Evolutionary conservation across 2,113 vertebrate species (phyloP).

Genomic region (Nipponia nippon): DNA sequence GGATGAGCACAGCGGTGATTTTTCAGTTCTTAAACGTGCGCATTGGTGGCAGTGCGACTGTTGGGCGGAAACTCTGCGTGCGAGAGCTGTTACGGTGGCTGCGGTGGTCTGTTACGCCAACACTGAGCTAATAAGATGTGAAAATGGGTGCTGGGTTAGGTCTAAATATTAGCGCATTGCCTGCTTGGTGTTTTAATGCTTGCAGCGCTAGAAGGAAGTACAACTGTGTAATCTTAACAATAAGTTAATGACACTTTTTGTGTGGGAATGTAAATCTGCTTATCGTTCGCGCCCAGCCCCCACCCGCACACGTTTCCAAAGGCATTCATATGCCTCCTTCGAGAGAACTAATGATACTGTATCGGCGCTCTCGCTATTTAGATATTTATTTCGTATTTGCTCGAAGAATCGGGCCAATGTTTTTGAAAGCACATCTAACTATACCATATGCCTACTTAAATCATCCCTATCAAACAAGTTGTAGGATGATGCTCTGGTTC

Average conservation of each 20-base stretch:
- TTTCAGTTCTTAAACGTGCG: too few species aligned
- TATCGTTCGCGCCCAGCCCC: background rate
- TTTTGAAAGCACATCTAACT: slow-evolving; percentile 77
- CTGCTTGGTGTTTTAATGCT: background rate
- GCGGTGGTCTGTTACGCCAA: background rate
- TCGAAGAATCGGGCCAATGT: slow-evolving; percentile 74
- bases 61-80: background rate
- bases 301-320: background rate
- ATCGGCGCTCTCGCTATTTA: slow-evolving; percentile 47
- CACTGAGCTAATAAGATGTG: background rate
- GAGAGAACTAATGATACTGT: slow-evolving; percentile 10
- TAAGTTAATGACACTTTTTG: background rate
- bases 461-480: slow-evolving; percentile 76
- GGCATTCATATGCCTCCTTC: slow-evolving; percentile 7
- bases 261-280: background rate
- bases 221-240: background rate
- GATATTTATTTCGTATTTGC: slow-evolving; percentile 70
- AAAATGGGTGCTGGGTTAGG: background rate
- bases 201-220: background rate
- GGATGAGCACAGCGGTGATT: background rate
- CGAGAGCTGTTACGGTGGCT: background rate
- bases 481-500: slow-evolving; percentile 71
- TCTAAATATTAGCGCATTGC: background rate
- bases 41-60: background rate
- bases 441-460: slow-evolving; percentile 81